Conservation (phyloP, 2,113 vertebrate genomes). For the Chitala chitala region DNA sequence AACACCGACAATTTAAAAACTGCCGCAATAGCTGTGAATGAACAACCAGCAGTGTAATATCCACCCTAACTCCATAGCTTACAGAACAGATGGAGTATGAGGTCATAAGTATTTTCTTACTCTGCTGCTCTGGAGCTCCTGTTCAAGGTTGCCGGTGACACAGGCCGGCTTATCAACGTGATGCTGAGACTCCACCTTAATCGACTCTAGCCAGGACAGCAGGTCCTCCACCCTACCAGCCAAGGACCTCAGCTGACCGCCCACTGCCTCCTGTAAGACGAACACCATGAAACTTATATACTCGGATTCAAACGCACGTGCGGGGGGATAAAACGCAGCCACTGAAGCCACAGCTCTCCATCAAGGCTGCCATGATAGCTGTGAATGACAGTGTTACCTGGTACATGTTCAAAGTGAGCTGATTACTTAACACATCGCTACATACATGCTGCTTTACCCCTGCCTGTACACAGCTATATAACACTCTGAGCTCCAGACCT, state of each 20-base stretch:
- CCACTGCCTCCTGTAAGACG: slow-evolving; percentile 52
- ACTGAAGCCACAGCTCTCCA: neutral
- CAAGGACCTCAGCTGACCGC: slow-evolving; percentile 56
- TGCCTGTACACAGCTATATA: too few relatives aligned
- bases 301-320: neutral
- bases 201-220: slow-evolving; percentile 64
- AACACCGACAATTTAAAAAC: too few relatives aligned
- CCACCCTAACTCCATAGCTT: too few relatives aligned
- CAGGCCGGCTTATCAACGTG: slow-evolving; percentile 32
- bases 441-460: neutral
- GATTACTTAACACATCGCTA: too few relatives aligned
- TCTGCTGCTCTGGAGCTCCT: slow-evolving; percentile 62
- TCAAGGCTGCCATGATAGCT: neutral
- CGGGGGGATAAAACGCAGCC: neutral
- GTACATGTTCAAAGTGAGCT: neutral
- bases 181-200: slow-evolving; percentile 38
- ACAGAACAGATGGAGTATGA: too few relatives aligned
- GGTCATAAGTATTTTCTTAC: slow-evolving; percentile 44
- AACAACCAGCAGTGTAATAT: too few relatives aligned
- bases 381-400: neutral
- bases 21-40: too few relatives aligned
- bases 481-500: too few relatives aligned
- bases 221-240: slow-evolving; percentile 61
- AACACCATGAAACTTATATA: neutral
- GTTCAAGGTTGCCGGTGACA: slow-evolving; percentile 34